These are phyloP conservation scores for Dryobotodes eremita DNA, from an alignment of 2,888 invertebrate species.

Conservation along the genomic window DNA sequence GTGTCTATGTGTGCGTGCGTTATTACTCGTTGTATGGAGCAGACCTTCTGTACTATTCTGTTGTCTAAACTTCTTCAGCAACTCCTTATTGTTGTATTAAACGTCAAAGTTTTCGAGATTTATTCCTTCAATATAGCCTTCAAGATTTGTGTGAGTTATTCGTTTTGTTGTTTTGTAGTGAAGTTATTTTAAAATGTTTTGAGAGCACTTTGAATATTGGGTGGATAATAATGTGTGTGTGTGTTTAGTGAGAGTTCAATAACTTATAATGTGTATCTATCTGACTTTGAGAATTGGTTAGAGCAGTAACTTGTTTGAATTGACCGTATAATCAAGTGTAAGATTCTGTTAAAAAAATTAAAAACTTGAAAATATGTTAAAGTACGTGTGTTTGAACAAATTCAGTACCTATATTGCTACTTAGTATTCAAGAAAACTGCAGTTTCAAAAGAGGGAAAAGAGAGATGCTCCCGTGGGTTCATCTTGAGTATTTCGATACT, in stretches of 20 bases:
- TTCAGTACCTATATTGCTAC: neutral
- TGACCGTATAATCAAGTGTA: neutral
- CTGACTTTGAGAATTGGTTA: neutral
- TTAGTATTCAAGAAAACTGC: neutral
- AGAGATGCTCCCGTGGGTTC: neutral
- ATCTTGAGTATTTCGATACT: neutral
- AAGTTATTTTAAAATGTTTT: constrained; percentile 13
- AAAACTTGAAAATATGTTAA: neutral
- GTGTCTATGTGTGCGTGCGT: neutral
- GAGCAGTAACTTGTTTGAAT: neutral
- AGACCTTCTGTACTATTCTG: neutral
- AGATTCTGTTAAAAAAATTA: neutral
- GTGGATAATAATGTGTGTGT: neutral
- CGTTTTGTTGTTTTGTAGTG: constrained; percentile 21
- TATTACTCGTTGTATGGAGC: neutral
- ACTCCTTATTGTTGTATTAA: constrained; percentile 56
- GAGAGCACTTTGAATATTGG: neutral
- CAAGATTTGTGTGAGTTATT: constrained; percentile 42
- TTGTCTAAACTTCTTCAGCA: constrained; percentile 1
- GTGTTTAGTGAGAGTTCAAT: neutral
- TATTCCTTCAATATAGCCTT: constrained; percentile 45
- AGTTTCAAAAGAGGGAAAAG: neutral
- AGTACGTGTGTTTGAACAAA: neutral
- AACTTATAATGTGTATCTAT: neutral
- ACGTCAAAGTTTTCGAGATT: constrained; percentile 59